Evolutionary conservation across 2,797 vertebrate species (phyloP), one percentile per base, ranked within the genome.

Genomic region (Siniperca scherzeri): DNA sequence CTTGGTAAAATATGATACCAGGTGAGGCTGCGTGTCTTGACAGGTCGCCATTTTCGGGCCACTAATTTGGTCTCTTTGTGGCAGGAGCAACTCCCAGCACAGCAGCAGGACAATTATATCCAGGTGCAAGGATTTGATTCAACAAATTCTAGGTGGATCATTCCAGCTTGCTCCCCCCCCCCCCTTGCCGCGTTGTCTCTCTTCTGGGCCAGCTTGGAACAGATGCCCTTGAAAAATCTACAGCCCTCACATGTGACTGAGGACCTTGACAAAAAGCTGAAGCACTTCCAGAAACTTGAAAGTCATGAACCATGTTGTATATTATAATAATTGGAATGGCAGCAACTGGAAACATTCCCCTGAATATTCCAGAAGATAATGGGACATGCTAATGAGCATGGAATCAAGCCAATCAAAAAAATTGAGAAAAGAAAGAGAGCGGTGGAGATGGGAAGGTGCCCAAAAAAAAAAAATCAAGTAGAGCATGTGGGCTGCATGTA

Each of bases 71-170:
- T 98, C 96, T 96, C 96, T 94, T 95, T 96, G 96, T 97, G 95
- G 95, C 96, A 95, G 94, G 93, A 95, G 97, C 96, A 97, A 96
- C 96, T 97, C 97, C 97, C 97, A 96, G 96, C 97, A 98, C 98
- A 99, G 97, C 97, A 78, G 97, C 96, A 90, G 92, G 93, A 97
- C 97, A 97, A 98, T 99, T 98, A 98, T 92, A 97, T 97, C 97
- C 98, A 99, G 97, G 97, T 98, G 98, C 97, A 99, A 97, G 96
- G 96, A 97, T 97, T 98, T 97, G 97, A 99, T 98, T 98, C 97
- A 95, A 98, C 97, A 97, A 97, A 99, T 97, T 97, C 97, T 97
- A 96, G 96, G 97, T 97, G 96, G 96, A 97, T 98, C 94, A 90
- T 96, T 97, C 95, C 95, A 95, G 94, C 95, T 95, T 88, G 94